Percentiles rank a stretch among this genome's conserved stretches.
Conservation (phyloP, 1,140 invertebrate species). For the Conus ventricosus region DNA sequence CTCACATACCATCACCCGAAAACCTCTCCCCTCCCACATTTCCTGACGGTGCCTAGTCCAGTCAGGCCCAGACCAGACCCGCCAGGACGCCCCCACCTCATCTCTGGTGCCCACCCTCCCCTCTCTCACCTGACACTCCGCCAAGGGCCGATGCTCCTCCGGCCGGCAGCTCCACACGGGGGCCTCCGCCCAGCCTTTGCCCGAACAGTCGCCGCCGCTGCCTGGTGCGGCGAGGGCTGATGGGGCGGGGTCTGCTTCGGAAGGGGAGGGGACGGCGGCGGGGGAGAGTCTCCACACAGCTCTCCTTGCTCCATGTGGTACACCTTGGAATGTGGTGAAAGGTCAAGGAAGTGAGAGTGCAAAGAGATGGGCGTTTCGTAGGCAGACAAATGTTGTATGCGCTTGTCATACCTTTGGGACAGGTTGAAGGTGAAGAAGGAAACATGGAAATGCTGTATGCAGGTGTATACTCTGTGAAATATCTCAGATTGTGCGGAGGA, state of each 20-base stretch:
- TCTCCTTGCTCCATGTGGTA: slow-evolving; percentile 63
- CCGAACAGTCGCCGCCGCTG: background rate
- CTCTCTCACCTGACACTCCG: background rate
- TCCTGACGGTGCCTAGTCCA: too few relatives aligned
- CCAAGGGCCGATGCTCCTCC: background rate
- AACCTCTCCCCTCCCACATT: too few relatives aligned
- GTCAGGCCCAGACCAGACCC: too few relatives aligned
- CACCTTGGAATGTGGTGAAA: slow-evolving; percentile 54
- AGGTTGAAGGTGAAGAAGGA: too few relatives aligned
- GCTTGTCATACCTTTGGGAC: too few relatives aligned
- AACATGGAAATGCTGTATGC: too few relatives aligned
- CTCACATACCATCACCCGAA: too few relatives aligned
- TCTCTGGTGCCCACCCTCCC: too few relatives aligned
- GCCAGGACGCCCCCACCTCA: too few relatives aligned
- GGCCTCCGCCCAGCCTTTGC: background rate
- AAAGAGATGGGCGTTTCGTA: background rate
- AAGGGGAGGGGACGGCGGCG: slow-evolving; percentile 23
- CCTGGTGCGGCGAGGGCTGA: background rate
- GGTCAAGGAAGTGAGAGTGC: slow-evolving; percentile 44
- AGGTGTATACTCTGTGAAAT: too few relatives aligned
- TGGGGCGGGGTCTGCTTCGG: background rate
- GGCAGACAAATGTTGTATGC: background rate
- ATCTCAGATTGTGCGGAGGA: too few relatives aligned
- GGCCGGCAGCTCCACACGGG: background rate
- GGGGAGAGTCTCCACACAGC: slow-evolving; percentile 33